phyloP scores from a whole-genome alignment of 2,888 invertebrate species.

The Campoplex capitator region DNA sequence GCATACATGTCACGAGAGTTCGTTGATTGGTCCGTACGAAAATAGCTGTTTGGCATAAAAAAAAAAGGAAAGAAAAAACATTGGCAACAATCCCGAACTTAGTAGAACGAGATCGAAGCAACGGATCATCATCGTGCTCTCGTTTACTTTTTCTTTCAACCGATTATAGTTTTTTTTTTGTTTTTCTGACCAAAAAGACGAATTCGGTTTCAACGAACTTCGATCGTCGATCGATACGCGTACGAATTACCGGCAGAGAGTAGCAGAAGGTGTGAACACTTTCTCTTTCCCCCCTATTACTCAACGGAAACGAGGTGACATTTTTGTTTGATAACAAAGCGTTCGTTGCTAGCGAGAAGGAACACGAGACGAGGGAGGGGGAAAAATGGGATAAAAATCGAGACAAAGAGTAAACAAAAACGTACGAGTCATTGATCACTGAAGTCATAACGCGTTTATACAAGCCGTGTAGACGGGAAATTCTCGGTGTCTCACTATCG shows the following conservation, averaged over 20 bases:
- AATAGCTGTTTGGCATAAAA: slow-evolving; percentile 48
- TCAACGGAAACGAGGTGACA: background rate
- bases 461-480: background rate
- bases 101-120: slow-evolving; percentile 1
- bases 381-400: background rate
- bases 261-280: background rate
- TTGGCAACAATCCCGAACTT: slow-evolving; percentile 49
- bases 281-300: background rate
- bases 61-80: background rate
- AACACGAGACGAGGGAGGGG: background rate
- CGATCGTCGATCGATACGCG: background rate
- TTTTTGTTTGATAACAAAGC: slow-evolving; percentile 16
- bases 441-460: slow-evolving; percentile 6
- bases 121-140: background rate
- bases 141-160: background rate
- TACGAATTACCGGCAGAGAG: background rate
- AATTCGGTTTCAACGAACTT: background rate
- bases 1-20: background rate
- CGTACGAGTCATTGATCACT: background rate
- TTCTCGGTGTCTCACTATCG: slow-evolving; percentile 13
- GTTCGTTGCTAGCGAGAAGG: background rate
- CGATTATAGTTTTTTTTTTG: background rate
- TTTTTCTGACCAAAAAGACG: background rate
- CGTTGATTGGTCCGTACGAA: slow-evolving; percentile 16
- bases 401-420: slow-evolving; percentile 17